Evolutionary conservation across 2,888 invertebrate genomes (phyloP).

Genomic region (Metopia argyrocephala): DNA sequence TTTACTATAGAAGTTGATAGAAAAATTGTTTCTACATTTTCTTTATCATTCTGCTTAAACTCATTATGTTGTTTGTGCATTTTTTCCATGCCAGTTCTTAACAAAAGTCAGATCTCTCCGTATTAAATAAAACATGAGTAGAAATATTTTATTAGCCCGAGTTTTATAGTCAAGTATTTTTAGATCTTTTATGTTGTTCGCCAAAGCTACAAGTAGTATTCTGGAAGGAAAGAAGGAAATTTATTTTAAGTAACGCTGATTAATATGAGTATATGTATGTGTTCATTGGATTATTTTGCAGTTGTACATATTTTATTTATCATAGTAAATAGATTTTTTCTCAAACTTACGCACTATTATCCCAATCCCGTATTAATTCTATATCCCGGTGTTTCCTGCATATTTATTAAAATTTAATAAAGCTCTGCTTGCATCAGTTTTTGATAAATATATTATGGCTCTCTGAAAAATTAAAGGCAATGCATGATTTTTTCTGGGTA

Average conservation of each 20-base stretch:
- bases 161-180: constrained; percentile 9
- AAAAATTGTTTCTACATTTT: constrained; percentile 25
- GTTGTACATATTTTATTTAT: no score
- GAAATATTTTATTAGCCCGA: not conserved
- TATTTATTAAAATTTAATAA: no score
- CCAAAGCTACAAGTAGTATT: not conserved
- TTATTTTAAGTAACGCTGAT: not conserved
- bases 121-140: not conserved
- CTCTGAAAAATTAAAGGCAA: no score
- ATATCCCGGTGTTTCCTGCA: no score
- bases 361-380: no score
- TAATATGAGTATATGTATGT: not conserved
- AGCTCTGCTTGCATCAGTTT: no score
- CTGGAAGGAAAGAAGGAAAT: not conserved
- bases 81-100: constrained; percentile 56
- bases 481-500: no score
- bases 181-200: not conserved
- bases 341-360: no score
- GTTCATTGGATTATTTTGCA: no score
- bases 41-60: constrained; percentile 54
- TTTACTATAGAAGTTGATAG: constrained; percentile 18
- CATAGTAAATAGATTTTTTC: no score
- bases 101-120: not conserved
- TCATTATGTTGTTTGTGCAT: constrained; percentile 71
- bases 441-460: no score